These are phyloP conservation scores for Rotaria magnacalcarata DNA, from an alignment of 2,888 invertebrate species.

Conservation along the genomic window DNA sequence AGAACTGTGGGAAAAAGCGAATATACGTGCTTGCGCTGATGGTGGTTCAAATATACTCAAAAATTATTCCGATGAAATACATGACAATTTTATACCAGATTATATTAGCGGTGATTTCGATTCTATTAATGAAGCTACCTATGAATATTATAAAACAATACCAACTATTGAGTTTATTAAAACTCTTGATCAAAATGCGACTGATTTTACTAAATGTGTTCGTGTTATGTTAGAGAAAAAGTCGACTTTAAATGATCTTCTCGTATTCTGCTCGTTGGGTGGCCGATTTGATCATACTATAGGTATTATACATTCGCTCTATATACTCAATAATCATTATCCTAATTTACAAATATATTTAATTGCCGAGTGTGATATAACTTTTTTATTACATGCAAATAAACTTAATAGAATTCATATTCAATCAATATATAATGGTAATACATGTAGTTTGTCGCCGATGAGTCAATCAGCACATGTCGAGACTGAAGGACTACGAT, in stretches of 20 bases:
- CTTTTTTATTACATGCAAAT: not conserved
- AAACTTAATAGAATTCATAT: not conserved
- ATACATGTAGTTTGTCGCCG: not conserved
- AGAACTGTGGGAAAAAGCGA: not conserved
- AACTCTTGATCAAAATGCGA: not conserved
- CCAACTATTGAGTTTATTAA: not conserved
- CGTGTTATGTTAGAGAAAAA: not conserved
- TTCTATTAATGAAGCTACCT: not conserved
- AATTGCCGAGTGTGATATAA: not conserved
- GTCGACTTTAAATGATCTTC: not conserved
- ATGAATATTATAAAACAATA: not conserved
- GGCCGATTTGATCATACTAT: not conserved
- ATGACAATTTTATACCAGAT: not conserved
- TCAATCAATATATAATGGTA: not conserved
- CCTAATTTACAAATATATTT: not conserved
- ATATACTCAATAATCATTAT: not conserved
- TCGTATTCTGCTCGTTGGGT: not conserved
- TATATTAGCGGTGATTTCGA: slow-evolving; percentile 17
- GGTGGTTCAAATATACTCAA: not conserved
- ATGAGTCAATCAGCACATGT: not conserved
- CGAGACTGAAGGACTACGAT: not conserved
- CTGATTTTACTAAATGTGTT: not conserved
- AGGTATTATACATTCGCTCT: not conserved
- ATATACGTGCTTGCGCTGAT: not conserved
- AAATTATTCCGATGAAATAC: not conserved